A percentile compares a stretch with the other conserved stretches of the same genome.
Evolutionary conservation across 2,797 vertebrate genomes (phyloP).

Genomic region (Selene dorsalis): DNA sequence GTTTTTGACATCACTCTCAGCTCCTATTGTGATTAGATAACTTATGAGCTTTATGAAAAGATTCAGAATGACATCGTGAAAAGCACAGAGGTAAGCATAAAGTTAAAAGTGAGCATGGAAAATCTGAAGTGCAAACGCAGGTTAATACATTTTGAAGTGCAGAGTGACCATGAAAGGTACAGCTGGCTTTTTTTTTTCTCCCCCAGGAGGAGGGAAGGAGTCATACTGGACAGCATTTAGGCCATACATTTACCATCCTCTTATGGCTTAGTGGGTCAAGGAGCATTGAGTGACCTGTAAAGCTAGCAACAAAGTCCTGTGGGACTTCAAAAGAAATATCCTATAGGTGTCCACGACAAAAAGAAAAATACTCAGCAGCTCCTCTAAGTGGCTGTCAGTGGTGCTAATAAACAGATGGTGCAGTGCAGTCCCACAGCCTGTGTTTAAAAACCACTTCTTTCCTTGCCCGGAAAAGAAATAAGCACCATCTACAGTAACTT

Average conservation of each 20-base stretch:
- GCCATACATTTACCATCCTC: conserved; percentile 54
- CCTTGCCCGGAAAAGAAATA: conserved; percentile 26
- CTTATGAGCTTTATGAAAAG: not conserved
- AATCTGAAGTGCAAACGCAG: conserved; percentile 11
- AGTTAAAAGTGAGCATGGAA: conserved; percentile 9
- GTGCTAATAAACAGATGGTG: conserved; percentile 50
- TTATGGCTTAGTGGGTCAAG: conserved; percentile 70
- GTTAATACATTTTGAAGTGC: conserved; percentile 32
- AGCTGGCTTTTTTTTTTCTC: conserved; percentile 15
- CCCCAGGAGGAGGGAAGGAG: conserved; percentile 8
- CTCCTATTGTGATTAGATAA: not conserved
- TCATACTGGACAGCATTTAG: conserved; percentile 55
- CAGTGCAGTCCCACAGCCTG: conserved; percentile 29
- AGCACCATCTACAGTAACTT: conserved; percentile 50
- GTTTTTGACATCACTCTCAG: conserved; percentile 2
- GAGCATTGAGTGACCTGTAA: conserved; percentile 58
- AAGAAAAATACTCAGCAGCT: conserved; percentile 8
- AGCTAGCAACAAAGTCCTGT: conserved; percentile 28
- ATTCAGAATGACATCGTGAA: conserved; percentile 1
- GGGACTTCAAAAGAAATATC: conserved; percentile 55
- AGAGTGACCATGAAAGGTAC: conserved; percentile 53
- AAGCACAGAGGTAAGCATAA: not conserved
- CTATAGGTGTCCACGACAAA: conserved; percentile 4
- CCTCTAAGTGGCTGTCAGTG: conserved; percentile 32
- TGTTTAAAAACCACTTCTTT: conserved; percentile 26